Evolutionary conservation across 2,797 vertebrate species (phyloP).

Genomic region (Gallinago solitaria): DNA sequence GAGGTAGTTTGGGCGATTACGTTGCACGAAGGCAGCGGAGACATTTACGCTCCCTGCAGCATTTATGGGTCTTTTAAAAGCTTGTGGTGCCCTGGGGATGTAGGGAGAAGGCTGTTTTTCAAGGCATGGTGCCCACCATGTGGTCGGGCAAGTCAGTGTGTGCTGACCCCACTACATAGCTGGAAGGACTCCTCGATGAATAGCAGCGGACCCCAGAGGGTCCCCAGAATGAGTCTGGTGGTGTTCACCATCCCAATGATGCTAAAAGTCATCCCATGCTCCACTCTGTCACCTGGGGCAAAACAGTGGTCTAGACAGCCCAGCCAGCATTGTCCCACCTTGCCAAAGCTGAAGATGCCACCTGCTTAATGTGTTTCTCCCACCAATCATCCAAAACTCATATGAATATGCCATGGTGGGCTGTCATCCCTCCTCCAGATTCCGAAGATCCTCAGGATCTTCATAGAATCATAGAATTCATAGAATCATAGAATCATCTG

Average conservation of each 20-base stretch:
- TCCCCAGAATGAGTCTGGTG: rapidly evolving
- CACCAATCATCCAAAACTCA: neutral
- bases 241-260: rapidly evolving
- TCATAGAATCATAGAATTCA: no score
- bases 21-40: neutral
- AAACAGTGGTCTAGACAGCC: neutral
- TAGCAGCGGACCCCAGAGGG: neutral
- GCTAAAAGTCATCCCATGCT: neutral
- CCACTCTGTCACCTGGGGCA: neutral
- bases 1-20: neutral
- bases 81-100: neutral
- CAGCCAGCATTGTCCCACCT: rapidly evolving
- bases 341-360: neutral
- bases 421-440: neutral
- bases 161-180: neutral
- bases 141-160: rapidly evolving
- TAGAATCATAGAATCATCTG: no score
- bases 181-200: neutral
- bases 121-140: neutral
- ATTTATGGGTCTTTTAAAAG: conserved; percentile 39
- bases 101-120: neutral
- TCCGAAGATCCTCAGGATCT: neutral
- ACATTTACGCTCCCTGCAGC: neutral
- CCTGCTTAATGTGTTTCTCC: neutral
- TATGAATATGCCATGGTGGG: rapidly evolving